Percentiles rank a stretch among this genome's conserved stretches.
These are phyloP conservation scores for Hexactinellida sp. DNA, from an alignment of 37 sponge, comb jelly and placozoan species.

Conservation along the genomic window DNA sequence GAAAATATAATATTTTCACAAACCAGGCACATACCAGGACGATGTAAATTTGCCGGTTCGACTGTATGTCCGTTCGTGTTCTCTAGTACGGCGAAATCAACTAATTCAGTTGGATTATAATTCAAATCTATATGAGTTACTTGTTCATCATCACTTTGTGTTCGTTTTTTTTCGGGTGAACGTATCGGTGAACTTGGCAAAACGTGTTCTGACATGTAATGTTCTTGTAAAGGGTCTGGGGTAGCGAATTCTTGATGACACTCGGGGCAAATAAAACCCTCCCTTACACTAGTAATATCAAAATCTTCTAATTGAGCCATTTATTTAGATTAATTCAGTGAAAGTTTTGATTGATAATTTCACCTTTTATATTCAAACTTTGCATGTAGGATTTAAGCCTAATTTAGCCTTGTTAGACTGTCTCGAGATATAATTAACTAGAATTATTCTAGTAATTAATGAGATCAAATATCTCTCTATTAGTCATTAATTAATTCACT, in stretches of 20 bases:
- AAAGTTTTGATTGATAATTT: too few species aligned
- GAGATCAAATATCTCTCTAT: too few species aligned
- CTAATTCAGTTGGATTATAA: neutral
- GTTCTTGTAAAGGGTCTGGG: constrained; percentile 32
- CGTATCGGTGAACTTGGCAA: neutral
- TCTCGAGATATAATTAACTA: too few species aligned
- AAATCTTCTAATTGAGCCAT: neutral
- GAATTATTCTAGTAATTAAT: too few species aligned
- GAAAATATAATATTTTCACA: neutral
- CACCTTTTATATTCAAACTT: too few species aligned
- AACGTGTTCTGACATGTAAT: constrained; percentile 23
- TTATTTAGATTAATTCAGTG: neutral
- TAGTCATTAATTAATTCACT: too few species aligned
- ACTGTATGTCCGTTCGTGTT: neutral
- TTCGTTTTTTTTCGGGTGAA: neutral
- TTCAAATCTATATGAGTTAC: neutral
- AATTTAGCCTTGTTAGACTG: too few species aligned
- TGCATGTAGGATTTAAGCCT: too few species aligned
- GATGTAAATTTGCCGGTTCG: neutral
- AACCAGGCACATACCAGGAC: neutral
- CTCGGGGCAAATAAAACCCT: constrained; percentile 87
- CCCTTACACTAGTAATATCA: constrained; percentile 9
- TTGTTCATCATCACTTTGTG: neutral
- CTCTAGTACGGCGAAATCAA: neutral
- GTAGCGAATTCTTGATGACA: constrained; percentile 56